phyloP scores from a whole-genome alignment of 2,797 vertebrate species.

The Dromococcyx pavoninus region DNA sequence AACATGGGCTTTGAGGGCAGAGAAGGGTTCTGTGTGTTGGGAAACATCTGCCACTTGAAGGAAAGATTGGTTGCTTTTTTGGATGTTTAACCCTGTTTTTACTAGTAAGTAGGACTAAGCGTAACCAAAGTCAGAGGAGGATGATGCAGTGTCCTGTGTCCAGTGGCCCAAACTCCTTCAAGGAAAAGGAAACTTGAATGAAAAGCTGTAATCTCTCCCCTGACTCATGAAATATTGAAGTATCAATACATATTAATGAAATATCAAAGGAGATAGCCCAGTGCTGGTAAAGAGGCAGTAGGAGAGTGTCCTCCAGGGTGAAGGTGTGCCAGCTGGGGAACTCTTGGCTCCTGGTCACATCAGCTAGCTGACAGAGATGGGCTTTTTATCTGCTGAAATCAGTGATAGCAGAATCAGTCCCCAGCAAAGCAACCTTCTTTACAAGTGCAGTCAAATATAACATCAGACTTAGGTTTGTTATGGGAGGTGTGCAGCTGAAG shows the following conservation, averaged over 20 bases:
- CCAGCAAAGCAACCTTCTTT: not conserved
- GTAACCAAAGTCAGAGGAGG: not conserved
- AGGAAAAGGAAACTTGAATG: not conserved
- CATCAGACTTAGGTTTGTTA: not conserved
- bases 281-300: not conserved
- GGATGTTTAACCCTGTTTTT: not conserved
- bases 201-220: not conserved
- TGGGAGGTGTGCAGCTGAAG: not conserved
- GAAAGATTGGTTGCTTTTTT: not conserved
- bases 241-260: not conserved
- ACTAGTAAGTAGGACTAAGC: not conserved
- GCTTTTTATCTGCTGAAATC: not conserved
- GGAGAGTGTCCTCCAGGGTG: not conserved
- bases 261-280: not conserved
- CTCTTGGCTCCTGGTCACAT: not conserved
- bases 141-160: not conserved
- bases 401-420: not conserved
- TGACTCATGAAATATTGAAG: not conserved
- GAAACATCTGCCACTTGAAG: not conserved
- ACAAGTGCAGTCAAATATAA: not conserved
- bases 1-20: not conserved
- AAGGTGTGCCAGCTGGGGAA: not conserved
- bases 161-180: not conserved
- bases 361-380: not conserved
- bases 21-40: not conserved